A percentile compares a stretch with the other conserved stretches of the same genome.
phyloP scores from a whole-genome alignment of 2,888 invertebrate species.

The Hyalella azteca region DNA sequence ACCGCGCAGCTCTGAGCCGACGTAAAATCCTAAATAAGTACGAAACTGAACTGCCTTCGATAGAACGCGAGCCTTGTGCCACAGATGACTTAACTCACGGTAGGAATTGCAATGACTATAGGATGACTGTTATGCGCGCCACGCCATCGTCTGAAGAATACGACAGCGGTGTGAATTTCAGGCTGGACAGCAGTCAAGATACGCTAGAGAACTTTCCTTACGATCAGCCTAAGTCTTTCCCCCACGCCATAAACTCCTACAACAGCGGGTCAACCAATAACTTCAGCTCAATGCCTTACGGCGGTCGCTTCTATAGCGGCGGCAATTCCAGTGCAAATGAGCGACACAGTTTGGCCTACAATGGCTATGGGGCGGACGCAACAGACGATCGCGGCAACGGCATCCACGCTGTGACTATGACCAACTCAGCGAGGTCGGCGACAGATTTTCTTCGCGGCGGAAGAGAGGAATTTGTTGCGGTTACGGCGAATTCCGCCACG shows the following conservation, averaged over 20 bases:
- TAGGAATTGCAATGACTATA: background rate
- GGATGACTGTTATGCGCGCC: conserved; percentile 37
- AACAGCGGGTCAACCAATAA: background rate
- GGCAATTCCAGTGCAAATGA: background rate
- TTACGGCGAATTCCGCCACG: background rate
- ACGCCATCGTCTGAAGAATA: conserved; percentile 52
- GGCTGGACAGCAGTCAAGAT: conserved; percentile 46
- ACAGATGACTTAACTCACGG: background rate
- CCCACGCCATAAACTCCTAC: background rate
- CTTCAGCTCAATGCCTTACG: conserved; percentile 22
- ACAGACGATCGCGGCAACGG: background rate
- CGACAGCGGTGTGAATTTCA: conserved; percentile 55
- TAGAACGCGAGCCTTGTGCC: background rate
- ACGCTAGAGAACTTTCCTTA: conserved; percentile 40
- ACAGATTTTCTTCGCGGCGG: conserved; percentile 14
- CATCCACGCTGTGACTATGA: background rate
- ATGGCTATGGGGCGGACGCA: background rate
- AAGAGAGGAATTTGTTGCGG: conserved; percentile 30
- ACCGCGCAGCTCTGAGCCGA: conserved; percentile 15
- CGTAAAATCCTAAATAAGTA: conserved; percentile 13
- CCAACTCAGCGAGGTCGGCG: conserved; percentile 16
- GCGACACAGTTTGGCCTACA: conserved; percentile 19
- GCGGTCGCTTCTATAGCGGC: background rate
- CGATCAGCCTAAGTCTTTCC: background rate
- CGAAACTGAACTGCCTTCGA: conserved; percentile 8